Evolutionary conservation across 2,797 vertebrate genomes (phyloP).

Genomic region (Ceryle rudis): DNA sequence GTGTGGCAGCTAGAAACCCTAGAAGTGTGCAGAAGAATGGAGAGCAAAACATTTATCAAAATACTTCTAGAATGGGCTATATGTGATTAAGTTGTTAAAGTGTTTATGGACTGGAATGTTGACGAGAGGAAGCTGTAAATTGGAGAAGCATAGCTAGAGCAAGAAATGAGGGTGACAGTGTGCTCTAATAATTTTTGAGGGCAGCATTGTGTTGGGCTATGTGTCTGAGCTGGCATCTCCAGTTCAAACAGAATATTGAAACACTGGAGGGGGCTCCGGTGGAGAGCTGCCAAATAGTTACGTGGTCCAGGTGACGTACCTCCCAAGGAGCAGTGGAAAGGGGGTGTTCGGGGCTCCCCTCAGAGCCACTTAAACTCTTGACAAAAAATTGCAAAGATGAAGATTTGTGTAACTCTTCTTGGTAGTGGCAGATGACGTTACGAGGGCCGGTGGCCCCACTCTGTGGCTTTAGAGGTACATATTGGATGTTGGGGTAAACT

Average conservation of each 20-base stretch:
- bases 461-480: neutral
- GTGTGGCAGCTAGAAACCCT: neutral
- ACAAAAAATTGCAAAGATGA: neutral
- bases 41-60: neutral
- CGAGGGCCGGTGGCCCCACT: neutral
- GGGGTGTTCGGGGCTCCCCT: neutral
- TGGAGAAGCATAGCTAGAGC: fast-evolving
- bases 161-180: neutral
- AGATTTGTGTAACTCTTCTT: neutral
- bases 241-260: neutral
- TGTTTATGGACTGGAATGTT: neutral
- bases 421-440: neutral
- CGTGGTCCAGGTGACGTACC: fast-evolving
- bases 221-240: neutral
- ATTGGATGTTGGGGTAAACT: neutral
- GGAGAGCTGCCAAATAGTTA: neutral
- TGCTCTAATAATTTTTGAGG: neutral
- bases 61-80: neutral
- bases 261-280: neutral
- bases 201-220: neutral
- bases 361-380: neutral
- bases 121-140: neutral
- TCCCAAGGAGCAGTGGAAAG: neutral
- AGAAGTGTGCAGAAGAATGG: neutral
- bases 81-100: fast-evolving